Evolutionary conservation across 2,797 vertebrate genomes (phyloP), one percentile per base, ranked within the genome.

Genomic region (Dicrostonyx torquatus): DNA sequence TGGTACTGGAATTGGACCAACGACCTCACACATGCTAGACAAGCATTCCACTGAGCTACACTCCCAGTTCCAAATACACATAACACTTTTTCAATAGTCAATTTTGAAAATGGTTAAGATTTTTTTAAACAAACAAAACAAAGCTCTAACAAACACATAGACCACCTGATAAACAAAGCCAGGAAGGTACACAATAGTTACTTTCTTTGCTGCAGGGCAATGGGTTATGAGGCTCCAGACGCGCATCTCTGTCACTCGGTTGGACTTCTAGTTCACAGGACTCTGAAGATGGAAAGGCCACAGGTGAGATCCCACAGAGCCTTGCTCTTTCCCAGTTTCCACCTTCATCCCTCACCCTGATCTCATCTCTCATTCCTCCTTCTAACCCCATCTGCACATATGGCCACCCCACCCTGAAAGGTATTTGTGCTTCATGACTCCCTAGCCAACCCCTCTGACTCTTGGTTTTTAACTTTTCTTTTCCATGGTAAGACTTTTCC

Each of bases 251-350:
- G 3, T 53, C 20, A 11, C 31, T n/a, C 77, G 4, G 75, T 34
- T 31, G 43, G 64, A 2, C 9, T 37, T 48, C 1, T 29, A 29
- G 73, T 37, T 40, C 26, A 0, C 2, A 18, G 75, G 45, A 50
- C 11, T 45, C 95, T 96, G 83, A 66, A 60, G 87, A 88, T 26
- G 45, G 60, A 55, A 72, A 58, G 34, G 85, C 2, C 64, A 55
- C 11, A 34, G 45, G 6, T 91, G 85, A 90, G 92, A 24, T 0
- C 40, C 29, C 1, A 3, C 11, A n/a, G 64, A 70, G 26, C 0
- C 31, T 50, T 8, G 29, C 37, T 79, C n/a, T 18, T 62, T 9
- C 77, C n/a, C 24, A 31, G 0, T 50, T 29, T 62, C 70, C 60
- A 20, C 45, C 64, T 14, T 58, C 26, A 8, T 1, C 2, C n/a